Conservation (phyloP, 2,113 vertebrate species). For the Podarcis muralis region DNA sequence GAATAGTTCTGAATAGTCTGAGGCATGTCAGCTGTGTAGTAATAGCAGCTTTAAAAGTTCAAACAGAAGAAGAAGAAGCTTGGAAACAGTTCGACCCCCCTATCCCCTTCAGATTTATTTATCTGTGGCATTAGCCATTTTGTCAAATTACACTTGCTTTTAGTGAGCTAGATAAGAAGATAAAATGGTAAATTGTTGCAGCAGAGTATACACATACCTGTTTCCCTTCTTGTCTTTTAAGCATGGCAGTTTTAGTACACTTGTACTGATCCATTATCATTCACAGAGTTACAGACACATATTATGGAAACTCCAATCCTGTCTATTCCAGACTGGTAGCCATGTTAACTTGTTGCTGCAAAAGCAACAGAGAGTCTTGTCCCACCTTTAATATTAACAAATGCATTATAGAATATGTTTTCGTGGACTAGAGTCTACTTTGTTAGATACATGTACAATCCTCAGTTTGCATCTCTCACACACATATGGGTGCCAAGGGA, state of each 20-base stretch:
- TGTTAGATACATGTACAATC: no score
- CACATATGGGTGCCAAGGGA: no score
- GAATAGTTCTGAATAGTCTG: conserved; percentile 37
- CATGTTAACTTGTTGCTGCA: no score
- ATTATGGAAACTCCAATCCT: conserved; percentile 17
- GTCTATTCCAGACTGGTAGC: background rate
- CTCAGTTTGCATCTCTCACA: no score
- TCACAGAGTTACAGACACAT: conserved; percentile 34
- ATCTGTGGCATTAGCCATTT: background rate
- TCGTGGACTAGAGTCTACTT: no score
- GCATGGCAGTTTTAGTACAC: background rate
- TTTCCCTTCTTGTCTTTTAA: background rate
- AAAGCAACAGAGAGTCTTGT: no score
- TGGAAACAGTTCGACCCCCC: fast-evolving
- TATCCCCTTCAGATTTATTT: background rate
- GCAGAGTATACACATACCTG: background rate
- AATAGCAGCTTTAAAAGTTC: background rate
- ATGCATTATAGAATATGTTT: no score
- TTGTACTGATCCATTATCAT: conserved; percentile 18
- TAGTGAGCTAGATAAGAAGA: conserved; percentile 14
- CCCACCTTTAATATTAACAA: no score
- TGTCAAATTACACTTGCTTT: background rate
- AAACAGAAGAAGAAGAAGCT: conserved; percentile 11
- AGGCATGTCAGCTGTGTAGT: background rate
- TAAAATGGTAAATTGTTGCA: background rate